A percentile compares a stretch with the other conserved stretches of the same genome.
phyloP scores from a whole-genome alignment of 1,140 invertebrate species.

The Ladona fulva region DNA sequence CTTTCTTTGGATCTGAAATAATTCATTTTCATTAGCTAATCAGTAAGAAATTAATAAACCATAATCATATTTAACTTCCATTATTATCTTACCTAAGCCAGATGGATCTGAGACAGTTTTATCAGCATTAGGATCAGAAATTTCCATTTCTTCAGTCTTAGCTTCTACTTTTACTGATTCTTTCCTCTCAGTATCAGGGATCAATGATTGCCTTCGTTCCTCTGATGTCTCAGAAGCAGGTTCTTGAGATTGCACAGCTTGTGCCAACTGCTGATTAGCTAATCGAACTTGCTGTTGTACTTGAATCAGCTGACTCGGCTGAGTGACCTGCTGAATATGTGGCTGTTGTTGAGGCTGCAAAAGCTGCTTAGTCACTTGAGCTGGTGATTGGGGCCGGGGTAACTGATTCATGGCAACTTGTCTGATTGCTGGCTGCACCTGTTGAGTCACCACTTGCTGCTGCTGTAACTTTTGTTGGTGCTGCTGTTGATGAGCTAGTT shows the following conservation, averaged over 20 bases:
- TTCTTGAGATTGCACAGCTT: constrained; percentile 42
- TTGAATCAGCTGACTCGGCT: constrained; percentile 30
- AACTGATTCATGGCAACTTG: not conserved
- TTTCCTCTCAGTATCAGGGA: not conserved
- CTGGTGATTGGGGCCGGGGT: constrained; percentile 7
- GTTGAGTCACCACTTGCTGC: constrained; percentile 33
- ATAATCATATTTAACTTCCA: no score
- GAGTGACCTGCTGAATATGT: constrained; percentile 21
- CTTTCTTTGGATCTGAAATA: constrained; percentile 56
- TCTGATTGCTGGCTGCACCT: constrained; percentile 30
- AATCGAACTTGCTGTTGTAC: constrained; percentile 21
- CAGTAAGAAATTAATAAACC: constrained; percentile 7
- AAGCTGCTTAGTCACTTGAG: constrained; percentile 18
- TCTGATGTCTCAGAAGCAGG: not conserved
- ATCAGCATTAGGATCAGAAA: not conserved
- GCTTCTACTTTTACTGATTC: not conserved
- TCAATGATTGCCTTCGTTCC: not conserved
- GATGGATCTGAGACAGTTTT: constrained; percentile 14
- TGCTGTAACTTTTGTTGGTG: not conserved
- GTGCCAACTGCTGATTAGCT: constrained; percentile 38
- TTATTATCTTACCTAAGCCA: not conserved
- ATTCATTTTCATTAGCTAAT: no score
- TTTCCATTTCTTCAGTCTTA: not conserved
- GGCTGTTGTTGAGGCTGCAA: constrained; percentile 21
- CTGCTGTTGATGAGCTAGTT: constrained; percentile 15